Base-by-base conservation (phyloP, 2,113 vertebrate species). In the Leptodactylus fuscus region DNA sequence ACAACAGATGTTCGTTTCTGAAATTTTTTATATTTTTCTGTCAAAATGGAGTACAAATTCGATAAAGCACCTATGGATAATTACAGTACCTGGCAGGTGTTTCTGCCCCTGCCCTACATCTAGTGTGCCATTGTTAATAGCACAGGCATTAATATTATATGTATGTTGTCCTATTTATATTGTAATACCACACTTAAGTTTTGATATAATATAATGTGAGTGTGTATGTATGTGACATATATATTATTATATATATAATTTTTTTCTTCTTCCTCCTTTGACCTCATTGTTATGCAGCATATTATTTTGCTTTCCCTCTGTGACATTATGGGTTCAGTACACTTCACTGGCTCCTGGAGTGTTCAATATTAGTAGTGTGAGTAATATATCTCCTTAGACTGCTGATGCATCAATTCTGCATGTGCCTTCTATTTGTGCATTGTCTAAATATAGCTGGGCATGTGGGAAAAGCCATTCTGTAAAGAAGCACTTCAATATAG, bases 301-400 rank as follows among this genome's bases (percentile, higher is more conserved):
- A 94, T 92, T 88, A 85, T 87, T 90, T 93, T 92, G 81, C 87
- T 84, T 24, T 89, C 90, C 82, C 84, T 88, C 79, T 88, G 36
- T 92, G 91, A 90, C 89, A 88, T 89, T 88, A 85, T 49, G 83
- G 88, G 77, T 87, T 7, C 78, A 84, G 88, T 87, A 90, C 90
- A 88, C 87, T 86, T 92, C 89, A n/a, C 24, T 79, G 87, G 85
- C 81, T 88, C 90, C 89, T 88, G 84, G 88, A 88, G 89, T 88
- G 89, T 88, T 69, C 89, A 87, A 87, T 89, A 88, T 91, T 91
- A 87, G 24, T 87, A 88, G 89, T 87, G 87, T 91, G 87, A 86
- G 77, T 90, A 91, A 93, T 92, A 89, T 92, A 93, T 94, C 90
- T 92, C 92, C 89, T 87, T 87, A 89, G 87, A 49, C 87, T 91